A percentile compares a stretch with the other conserved stretches of the same genome.
phyloP scores from a whole-genome alignment of 2,797 vertebrate genomes.

The Limnodromus scolopaceus region DNA sequence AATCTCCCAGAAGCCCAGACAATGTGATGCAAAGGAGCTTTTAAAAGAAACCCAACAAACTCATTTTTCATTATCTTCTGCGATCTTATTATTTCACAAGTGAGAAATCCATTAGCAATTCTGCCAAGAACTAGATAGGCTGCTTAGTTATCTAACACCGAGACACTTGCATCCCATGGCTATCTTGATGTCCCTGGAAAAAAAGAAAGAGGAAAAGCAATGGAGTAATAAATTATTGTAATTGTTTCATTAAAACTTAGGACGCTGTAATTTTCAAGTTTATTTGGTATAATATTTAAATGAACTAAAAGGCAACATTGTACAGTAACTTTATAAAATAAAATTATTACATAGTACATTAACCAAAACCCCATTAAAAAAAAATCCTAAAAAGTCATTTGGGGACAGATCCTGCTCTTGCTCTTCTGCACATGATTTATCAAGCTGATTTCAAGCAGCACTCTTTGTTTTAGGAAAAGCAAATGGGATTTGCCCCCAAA shows the following conservation, averaged over 20 bases:
- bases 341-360: constrained; percentile 72
- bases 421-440: constrained; percentile 32
- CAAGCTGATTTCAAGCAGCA: constrained; percentile 37
- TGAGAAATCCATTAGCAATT: constrained; percentile 9
- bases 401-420: constrained; percentile 44
- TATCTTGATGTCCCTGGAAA: neutral
- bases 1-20: neutral
- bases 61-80: constrained; percentile 23
- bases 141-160: constrained; percentile 17
- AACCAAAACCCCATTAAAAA: constrained; percentile 72
- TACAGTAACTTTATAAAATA: constrained; percentile 77
- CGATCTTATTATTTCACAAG: constrained; percentile 27
- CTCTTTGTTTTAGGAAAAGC: constrained; percentile 26
- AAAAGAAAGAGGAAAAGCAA: neutral
- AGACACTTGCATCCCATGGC: neutral
- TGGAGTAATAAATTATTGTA: constrained; percentile 34
- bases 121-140: constrained; percentile 20
- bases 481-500: constrained; percentile 32
- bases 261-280: constrained; percentile 61
- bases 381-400: constrained; percentile 71
- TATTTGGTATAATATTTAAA: constrained; percentile 75
- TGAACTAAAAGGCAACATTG: constrained; percentile 72
- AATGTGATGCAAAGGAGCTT: constrained; percentile 22
- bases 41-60: constrained; percentile 12
- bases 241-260: constrained; percentile 56